Conservation (phyloP, 2,888 invertebrate genomes). For the Prosopocoilus inquinatus region DNA sequence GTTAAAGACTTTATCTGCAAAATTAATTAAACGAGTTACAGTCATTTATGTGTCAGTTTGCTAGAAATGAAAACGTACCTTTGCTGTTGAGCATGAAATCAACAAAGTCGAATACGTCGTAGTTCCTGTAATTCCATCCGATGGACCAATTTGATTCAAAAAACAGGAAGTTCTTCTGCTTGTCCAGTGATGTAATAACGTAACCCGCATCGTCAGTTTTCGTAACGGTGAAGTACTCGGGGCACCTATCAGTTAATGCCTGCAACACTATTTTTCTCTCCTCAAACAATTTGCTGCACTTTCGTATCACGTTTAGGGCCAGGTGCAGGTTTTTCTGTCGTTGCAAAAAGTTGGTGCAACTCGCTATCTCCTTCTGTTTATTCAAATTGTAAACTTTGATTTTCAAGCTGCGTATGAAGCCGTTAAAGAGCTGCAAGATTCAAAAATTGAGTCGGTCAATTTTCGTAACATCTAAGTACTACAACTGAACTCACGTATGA, state of each 20-base stretch:
- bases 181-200: conserved; percentile 7
- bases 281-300: conserved; percentile 14
- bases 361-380: conserved; percentile 13
- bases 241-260: not conserved
- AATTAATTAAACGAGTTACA: not conserved
- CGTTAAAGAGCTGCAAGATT: conserved; percentile 9
- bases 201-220: conserved; percentile 16
- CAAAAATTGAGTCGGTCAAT: not conserved
- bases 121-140: conserved; percentile 14
- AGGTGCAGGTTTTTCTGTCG: conserved; percentile 13
- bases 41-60: not conserved
- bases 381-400: conserved; percentile 13
- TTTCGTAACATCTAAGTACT: not conserved
- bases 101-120: conserved; percentile 11
- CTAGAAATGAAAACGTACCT: conserved; percentile 5
- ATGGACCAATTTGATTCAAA: conserved; percentile 16
- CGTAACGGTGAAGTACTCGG: conserved; percentile 5
- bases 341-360: conserved; percentile 14
- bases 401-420: conserved; percentile 9
- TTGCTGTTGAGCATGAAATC: conserved; percentile 15
- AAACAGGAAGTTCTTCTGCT: conserved; percentile 9
- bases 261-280: conserved; percentile 10
- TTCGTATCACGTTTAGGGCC: conserved; percentile 12
- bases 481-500: conserved; percentile 12
- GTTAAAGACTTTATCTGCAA: conserved; percentile 14